Evolutionary conservation across 2,113 vertebrate genomes (phyloP).

Genomic region (Spea bombifrons): DNA sequence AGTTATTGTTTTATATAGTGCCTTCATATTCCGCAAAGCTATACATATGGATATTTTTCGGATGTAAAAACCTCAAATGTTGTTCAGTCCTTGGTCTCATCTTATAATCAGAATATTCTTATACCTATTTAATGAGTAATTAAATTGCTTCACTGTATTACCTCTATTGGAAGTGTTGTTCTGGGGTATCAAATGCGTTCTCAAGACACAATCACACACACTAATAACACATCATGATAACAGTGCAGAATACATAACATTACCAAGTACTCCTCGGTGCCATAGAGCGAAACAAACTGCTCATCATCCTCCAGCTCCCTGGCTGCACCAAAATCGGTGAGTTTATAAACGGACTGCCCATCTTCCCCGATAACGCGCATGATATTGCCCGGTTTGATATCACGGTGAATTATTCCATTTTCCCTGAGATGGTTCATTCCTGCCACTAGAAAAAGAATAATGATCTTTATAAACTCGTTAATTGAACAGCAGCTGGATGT

Average conservation of each 20-base stretch:
- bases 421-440: constrained; percentile 98
- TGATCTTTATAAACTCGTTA: neutral
- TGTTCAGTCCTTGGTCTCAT: no score
- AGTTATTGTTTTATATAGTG: no score
- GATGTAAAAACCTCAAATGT: no score
- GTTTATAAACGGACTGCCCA: constrained; percentile 92
- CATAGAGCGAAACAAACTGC: constrained; percentile 97
- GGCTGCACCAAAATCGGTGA: constrained; percentile 96
- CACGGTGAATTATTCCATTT: constrained; percentile 94
- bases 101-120: no score
- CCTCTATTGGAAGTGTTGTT: no score
- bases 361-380: constrained; percentile 97
- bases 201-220: no score
- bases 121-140: no score
- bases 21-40: no score
- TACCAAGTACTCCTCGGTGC: constrained; percentile 97
- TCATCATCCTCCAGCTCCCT: constrained; percentile 95
- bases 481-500: no score
- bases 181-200: no score
- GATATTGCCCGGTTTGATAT: constrained; percentile 98
- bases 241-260: constrained; percentile 47
- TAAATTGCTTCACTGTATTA: no score
- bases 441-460: constrained; percentile 71
- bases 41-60: no score
- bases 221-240: neutral